Evolutionary conservation across 2,888 invertebrate species (phyloP), one percentile per base, ranked within the genome.

Genomic region (Gymnosoma rotundatum): DNA sequence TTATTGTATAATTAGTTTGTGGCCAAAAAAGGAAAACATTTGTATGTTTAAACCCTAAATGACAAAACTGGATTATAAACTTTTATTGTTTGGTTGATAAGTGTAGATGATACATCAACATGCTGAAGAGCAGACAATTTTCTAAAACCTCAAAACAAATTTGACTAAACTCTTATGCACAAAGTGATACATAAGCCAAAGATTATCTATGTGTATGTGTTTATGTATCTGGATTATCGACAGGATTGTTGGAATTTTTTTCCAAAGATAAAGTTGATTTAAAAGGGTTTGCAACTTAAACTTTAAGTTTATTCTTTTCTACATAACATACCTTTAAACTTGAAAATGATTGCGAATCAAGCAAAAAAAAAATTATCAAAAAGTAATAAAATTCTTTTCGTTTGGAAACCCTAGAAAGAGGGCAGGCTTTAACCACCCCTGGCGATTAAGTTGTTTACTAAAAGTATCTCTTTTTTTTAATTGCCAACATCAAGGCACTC

Each of bases 1-100:
- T 73, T 80, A 78, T 84, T 84, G 80, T 80, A 78, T 84, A 84
- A 80, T 84, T 84, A 84, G 69, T 80, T 80, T 80, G 80, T 80
- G 67, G 73, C 73, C 76, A 76, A 73, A 76, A 60, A 42, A 36
- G 63, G 36, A 20, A 20, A 32, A 14, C n/a, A 42, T 4, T 38
- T 18, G 10, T 52, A 67, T 25, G 66, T 48, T 78, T 67, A 72
- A 79, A 66, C 73, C 73, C 52, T 69, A 78, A 84, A 78, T 74
- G 83, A 84, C 80, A 84, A 80, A 73, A 80, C 76, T 80, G 73
- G 80, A 80, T 80, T 84, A 84, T 69, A 73, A 84, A 80, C 80
- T 70, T 69, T 80, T 80, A 78, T 74, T 69, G 80, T 80, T 69
- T 69, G 56, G 36, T 48, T 61, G 52, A 56, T 61, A 63, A 42